Evolutionary conservation across 2,113 vertebrate genomes (phyloP).

Genomic region (Crypturellus undulatus): DNA sequence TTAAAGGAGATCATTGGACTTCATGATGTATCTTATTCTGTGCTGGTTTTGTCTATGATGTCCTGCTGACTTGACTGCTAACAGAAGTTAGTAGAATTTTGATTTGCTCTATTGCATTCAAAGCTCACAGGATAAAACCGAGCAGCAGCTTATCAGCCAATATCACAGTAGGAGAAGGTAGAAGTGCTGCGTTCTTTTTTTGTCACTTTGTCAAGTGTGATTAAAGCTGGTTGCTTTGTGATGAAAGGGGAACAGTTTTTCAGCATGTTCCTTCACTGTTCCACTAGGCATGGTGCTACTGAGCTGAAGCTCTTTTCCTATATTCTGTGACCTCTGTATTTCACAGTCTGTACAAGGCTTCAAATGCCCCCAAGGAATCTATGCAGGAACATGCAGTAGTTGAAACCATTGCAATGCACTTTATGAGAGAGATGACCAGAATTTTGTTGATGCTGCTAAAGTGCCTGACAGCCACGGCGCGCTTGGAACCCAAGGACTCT

Average conservation of each 20-base stretch:
- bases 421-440: background rate
- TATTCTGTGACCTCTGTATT: background rate
- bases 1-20: background rate
- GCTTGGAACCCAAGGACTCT: background rate
- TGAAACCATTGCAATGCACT: background rate
- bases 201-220: background rate
- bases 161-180: background rate
- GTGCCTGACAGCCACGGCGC: background rate
- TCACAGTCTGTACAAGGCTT: background rate
- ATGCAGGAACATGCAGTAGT: background rate
- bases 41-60: background rate
- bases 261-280: rapidly evolving
- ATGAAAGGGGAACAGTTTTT: background rate
- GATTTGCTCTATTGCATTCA: background rate
- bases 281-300: background rate
- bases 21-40: background rate
- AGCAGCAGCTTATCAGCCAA: background rate
- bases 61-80: background rate
- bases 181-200: background rate
- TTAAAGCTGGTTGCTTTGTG: background rate
- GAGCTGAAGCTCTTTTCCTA: background rate
- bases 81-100: background rate
- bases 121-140: background rate
- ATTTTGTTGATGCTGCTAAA: background rate
- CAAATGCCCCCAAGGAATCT: background rate